phyloP scores from a whole-genome alignment of 2,113 vertebrate genomes.

The Nestor notabilis region DNA sequence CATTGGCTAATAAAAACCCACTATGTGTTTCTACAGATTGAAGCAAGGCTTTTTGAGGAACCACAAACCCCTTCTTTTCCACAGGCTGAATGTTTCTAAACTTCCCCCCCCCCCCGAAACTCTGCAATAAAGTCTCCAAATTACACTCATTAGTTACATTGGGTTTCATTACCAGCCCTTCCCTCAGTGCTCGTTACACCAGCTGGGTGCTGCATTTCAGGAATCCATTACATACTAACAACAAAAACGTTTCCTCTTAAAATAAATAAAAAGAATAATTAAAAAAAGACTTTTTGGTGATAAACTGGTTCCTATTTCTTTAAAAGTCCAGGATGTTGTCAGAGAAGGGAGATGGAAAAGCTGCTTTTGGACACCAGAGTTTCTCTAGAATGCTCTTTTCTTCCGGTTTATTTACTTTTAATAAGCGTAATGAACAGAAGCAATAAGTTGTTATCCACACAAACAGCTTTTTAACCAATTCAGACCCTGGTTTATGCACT shows the following conservation, averaged over 20 bases:
- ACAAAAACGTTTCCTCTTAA: background rate
- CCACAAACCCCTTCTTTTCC: background rate
- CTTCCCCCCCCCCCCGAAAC: background rate
- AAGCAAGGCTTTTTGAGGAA: background rate
- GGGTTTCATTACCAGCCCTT: background rate
- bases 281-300: background rate
- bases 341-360: background rate
- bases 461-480: background rate
- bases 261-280: background rate
- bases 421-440: background rate
- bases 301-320: background rate
- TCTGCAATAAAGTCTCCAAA: slow-evolving; percentile 15
- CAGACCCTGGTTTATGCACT: background rate
- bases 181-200: background rate
- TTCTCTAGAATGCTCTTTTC: background rate
- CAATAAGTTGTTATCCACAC: background rate
- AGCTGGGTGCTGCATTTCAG: slow-evolving; percentile 1
- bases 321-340: background rate
- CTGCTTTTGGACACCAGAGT: background rate
- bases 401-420: background rate
- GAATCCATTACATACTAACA: background rate
- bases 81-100: background rate
- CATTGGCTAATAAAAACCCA: background rate
- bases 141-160: slow-evolving; percentile 22
- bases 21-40: background rate